Conservation (phyloP, 2,113 vertebrate species). For the Tychaedon coryphoeus region DNA sequence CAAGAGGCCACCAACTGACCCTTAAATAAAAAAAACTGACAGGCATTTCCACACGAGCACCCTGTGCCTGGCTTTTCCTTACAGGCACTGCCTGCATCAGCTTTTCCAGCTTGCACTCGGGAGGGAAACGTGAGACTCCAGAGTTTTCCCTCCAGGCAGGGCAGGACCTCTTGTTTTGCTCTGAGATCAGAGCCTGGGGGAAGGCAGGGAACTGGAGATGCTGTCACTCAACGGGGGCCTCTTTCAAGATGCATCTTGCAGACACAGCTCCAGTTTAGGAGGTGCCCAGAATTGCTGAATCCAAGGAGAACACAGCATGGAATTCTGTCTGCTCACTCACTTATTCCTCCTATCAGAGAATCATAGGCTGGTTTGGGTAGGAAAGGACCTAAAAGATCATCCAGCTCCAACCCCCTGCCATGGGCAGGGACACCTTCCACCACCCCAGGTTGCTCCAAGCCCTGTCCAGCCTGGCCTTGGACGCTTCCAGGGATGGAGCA, state of each 20-base stretch:
- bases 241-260: neutral
- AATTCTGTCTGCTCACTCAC: neutral
- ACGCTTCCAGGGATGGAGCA: neutral
- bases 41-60: neutral
- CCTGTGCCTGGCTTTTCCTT: accelerated
- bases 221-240: neutral
- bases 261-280: neutral
- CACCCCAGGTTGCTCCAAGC: neutral
- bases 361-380: neutral
- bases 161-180: neutral
- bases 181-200: neutral
- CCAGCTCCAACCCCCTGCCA: neutral
- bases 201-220: neutral
- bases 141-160: neutral
- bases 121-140: neutral
- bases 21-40: neutral
- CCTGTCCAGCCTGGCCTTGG: neutral
- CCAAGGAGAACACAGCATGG: neutral
- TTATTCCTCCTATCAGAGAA: neutral
- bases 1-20: neutral
- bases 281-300: neutral
- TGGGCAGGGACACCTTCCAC: neutral
- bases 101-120: neutral
- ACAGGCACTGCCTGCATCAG: neutral
- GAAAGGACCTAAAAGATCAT: neutral